phyloP scores from a whole-genome alignment of 2,888 invertebrate species.

The Strigamia transsilvanica region DNA sequence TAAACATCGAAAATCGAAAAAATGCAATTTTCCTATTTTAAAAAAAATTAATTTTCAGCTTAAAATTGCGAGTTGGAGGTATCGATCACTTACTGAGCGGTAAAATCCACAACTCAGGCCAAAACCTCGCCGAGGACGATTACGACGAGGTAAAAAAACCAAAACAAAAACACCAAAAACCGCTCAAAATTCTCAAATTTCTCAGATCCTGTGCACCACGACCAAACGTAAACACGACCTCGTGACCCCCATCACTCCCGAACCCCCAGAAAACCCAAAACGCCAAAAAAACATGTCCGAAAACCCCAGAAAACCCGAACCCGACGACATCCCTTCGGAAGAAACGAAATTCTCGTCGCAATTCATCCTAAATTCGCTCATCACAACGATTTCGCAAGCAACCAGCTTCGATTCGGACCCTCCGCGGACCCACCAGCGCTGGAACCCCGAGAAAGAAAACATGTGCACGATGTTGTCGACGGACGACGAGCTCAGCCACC shows the following conservation, averaged over 20 bases:
- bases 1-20: background rate
- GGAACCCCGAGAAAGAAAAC: constrained; percentile 6
- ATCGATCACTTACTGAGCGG: background rate
- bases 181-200: background rate
- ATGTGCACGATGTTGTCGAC: background rate
- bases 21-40: background rate
- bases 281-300: background rate
- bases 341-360: background rate
- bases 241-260: background rate
- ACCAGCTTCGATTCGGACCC: background rate
- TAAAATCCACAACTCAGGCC: background rate
- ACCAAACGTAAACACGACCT: background rate
- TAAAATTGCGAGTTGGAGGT: background rate
- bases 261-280: background rate
- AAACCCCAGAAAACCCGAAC: background rate
- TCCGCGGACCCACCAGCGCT: background rate
- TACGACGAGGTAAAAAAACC: too few relatives aligned
- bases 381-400: background rate
- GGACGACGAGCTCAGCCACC: background rate
- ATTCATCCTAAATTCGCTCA: background rate
- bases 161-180: too few relatives aligned
- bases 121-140: too few relatives aligned
- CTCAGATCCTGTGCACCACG: background rate
- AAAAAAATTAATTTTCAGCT: background rate
- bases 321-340: background rate